Percentiles rank a stretch among this genome's conserved stretches.
phyloP scores from a whole-genome alignment of 2,797 vertebrate genomes.

The Buceros bicornis region DNA sequence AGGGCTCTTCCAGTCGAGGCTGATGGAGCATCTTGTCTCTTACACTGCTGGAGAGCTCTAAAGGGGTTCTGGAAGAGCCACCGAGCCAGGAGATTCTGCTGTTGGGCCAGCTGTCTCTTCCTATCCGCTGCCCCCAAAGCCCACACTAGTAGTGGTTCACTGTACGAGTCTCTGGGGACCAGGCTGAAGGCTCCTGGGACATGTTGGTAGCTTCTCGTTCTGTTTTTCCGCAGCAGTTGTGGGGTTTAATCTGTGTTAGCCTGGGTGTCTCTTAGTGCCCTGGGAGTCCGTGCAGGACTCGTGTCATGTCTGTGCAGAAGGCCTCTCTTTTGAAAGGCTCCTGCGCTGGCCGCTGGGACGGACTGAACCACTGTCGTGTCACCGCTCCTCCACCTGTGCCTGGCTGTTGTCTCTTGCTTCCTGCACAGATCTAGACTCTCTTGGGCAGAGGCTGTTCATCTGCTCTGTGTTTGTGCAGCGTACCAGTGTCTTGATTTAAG shows the following conservation, averaged over 20 bases:
- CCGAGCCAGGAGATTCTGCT: neutral
- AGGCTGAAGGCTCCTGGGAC: neutral
- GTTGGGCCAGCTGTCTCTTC: neutral
- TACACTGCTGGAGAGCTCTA: neutral
- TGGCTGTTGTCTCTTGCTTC: neutral
- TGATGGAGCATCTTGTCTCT: neutral
- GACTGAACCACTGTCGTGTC: neutral
- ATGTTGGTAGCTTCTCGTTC: neutral
- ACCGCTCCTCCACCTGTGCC: neutral
- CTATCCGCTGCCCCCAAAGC: neutral
- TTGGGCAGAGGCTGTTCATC: neutral
- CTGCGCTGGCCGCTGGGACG: neutral
- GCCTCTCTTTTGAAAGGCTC: neutral
- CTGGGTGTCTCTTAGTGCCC: neutral
- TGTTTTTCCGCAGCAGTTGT: neutral
- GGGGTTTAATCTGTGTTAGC: neutral
- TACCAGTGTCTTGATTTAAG: fast-evolving
- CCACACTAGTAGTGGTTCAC: neutral
- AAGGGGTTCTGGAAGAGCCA: neutral
- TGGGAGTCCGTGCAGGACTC: neutral
- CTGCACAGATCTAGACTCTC: neutral
- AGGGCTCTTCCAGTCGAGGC: neutral
- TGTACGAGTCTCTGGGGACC: neutral
- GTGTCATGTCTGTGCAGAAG: fast-evolving
- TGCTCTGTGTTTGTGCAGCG: neutral